Percentiles rank a stretch among this genome's conserved stretches.
These are phyloP conservation scores for Caenorhabditis sp. DNA, from an alignment of 2,888 invertebrate species.

Conservation along the genomic window DNA sequence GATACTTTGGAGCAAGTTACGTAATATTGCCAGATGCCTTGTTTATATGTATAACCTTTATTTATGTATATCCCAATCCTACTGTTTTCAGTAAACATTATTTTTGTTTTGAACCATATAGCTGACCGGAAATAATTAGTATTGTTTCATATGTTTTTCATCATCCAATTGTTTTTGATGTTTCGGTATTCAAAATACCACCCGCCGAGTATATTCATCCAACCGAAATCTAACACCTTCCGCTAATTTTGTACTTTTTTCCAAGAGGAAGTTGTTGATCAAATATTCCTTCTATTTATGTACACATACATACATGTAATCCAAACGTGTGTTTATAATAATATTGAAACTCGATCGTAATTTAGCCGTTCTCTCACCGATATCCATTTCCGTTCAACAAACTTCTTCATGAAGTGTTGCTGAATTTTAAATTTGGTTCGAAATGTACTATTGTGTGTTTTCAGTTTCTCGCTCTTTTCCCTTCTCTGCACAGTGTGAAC, in stretches of 20 bases:
- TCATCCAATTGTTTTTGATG: background rate
- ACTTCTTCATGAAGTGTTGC: conserved; percentile 4
- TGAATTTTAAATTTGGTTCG: conserved; percentile 18
- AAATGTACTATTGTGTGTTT: background rate
- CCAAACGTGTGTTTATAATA: background rate
- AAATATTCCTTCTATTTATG: background rate
- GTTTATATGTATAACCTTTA: background rate
- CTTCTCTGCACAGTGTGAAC: too few species aligned
- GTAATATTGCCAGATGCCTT: background rate
- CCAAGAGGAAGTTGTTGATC: background rate
- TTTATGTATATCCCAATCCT: background rate
- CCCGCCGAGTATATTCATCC: background rate
- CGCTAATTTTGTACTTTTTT: background rate
- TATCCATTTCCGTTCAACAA: conserved; percentile 17
- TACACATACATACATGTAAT: background rate
- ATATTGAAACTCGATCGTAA: conserved; percentile 30
- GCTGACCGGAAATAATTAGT: conserved; percentile 22
- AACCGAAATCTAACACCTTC: background rate
- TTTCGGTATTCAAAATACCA: background rate
- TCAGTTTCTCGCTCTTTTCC: background rate
- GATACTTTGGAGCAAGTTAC: background rate
- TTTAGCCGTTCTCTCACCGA: conserved; percentile 26
- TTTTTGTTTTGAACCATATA: too few species aligned
- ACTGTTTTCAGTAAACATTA: background rate
- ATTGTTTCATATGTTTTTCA: background rate